Conservation (phyloP, 2,113 vertebrate species). For the Siniperca knerii region DNA sequence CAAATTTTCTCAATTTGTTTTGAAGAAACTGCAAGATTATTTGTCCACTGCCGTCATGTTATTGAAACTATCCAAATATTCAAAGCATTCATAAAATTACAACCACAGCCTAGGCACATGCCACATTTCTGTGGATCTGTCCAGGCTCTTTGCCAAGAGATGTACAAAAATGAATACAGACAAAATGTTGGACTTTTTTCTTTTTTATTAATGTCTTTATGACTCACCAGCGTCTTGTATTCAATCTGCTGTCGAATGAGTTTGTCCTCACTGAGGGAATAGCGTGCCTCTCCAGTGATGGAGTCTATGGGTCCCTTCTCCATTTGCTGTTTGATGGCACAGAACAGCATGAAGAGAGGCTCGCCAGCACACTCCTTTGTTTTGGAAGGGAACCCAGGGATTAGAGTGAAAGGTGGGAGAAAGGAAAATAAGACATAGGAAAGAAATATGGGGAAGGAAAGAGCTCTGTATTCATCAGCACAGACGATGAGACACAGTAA, state of each 20-base stretch:
- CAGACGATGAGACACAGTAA: conserved; percentile 24
- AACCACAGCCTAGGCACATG: conserved; percentile 1
- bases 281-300: conserved; percentile 94
- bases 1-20: background rate
- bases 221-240: conserved; percentile 94
- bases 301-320: conserved; percentile 96
- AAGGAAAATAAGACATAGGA: conserved; percentile 26
- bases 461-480: conserved; percentile 48
- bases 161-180: conserved; percentile 20
- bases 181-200: background rate
- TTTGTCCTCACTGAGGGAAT: conserved; percentile 96
- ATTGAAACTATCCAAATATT: conserved; percentile 18
- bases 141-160: conserved; percentile 18
- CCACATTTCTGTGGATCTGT: conserved; percentile 21
- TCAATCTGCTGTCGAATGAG: conserved; percentile 97
- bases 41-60: background rate
- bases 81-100: conserved; percentile 15
- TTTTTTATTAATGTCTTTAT: conserved; percentile 24
- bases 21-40: background rate
- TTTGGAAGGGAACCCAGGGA: conserved; percentile 54
- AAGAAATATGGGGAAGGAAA: conserved; percentile 18
- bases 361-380: conserved; percentile 93
- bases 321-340: conserved; percentile 98
- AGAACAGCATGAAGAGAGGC: conserved; percentile 96
- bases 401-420: conserved; percentile 60